A percentile compares a stretch with the other conserved stretches of the same genome.
Conservation (phyloP, 2,797 vertebrate genomes). For the Platalea minor region DNA sequence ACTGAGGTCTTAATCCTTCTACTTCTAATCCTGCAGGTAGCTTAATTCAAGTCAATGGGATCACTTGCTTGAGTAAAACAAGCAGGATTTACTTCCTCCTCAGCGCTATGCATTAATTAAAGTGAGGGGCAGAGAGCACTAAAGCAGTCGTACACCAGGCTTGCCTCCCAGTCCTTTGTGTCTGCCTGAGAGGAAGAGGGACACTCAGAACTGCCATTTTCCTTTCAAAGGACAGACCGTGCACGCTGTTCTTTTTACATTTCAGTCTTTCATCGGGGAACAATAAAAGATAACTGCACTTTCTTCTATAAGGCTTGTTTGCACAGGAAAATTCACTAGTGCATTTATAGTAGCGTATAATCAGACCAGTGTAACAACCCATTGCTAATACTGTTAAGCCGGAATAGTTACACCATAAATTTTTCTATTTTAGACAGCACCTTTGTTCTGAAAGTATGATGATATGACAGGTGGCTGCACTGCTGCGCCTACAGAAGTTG, state of each 20-base stretch:
- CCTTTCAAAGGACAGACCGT: conserved; percentile 4
- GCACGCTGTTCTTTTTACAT: not conserved
- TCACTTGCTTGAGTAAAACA: conserved; percentile 22
- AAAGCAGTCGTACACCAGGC: not conserved
- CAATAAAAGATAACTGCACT: not conserved
- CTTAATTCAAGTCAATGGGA: conserved; percentile 7
- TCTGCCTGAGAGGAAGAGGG: not conserved
- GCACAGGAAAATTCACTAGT: not conserved
- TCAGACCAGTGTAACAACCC: not conserved
- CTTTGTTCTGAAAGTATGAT: not conserved
- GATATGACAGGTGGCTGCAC: not conserved
- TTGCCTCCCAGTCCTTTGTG: not conserved
- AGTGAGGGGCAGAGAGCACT: not conserved
- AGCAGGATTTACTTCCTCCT: conserved; percentile 6
- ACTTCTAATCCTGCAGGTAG: conserved; percentile 28
- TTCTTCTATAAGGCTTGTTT: not conserved
- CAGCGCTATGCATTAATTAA: not conserved
- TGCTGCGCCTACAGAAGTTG: not conserved
- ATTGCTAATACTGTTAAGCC: not conserved
- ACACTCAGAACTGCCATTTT: not conserved
- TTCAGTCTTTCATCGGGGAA: not conserved
- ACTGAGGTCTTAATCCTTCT: conserved; percentile 23
- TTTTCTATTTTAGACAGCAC: not conserved
- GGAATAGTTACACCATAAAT: not conserved
- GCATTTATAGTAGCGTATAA: not conserved